A percentile compares a stretch with the other conserved stretches of the same genome.
Evolutionary conservation across 2,888 invertebrate species (phyloP).

Genomic region (Pyrochroa serraticornis): DNA sequence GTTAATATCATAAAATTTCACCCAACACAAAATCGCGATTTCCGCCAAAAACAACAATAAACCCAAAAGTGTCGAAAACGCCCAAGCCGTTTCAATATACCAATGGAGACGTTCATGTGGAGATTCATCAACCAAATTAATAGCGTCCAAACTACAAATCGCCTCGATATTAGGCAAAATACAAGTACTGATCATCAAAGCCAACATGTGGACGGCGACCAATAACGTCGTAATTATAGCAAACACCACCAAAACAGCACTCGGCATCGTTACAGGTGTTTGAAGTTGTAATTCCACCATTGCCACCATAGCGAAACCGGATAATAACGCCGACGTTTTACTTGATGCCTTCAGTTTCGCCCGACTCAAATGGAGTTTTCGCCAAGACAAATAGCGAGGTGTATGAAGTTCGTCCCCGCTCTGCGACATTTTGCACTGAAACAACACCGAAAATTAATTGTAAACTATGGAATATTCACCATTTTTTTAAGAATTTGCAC

Average conservation of each 20-base stretch:
- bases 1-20: conserved; percentile 90
- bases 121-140: conserved; percentile 84
- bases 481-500: background rate
- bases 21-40: conserved; percentile 96
- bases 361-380: conserved; percentile 90
- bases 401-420: conserved; percentile 77
- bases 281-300: conserved; percentile 96
- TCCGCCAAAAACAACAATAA: conserved; percentile 92
- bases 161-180: conserved; percentile 99
- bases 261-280: conserved; percentile 75
- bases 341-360: conserved; percentile 98
- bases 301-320: conserved; percentile 98
- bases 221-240: conserved; percentile 93
- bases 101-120: conserved; percentile 88
- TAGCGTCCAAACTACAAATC: conserved; percentile 89
- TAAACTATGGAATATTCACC: conserved; percentile 1
- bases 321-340: conserved; percentile 94
- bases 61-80: conserved; percentile 93
- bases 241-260: conserved; percentile 85
- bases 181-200: conserved; percentile 98
- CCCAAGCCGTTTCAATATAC: conserved; percentile 98
- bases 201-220: conserved; percentile 97
- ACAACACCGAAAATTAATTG: conserved; percentile 9
- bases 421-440: conserved; percentile 69
- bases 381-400: conserved; percentile 86